A percentile compares a stretch with the other conserved stretches of the same genome.
Conservation (phyloP, 1,140 invertebrate species). For the Pseudomyrmex pallidus region DNA sequence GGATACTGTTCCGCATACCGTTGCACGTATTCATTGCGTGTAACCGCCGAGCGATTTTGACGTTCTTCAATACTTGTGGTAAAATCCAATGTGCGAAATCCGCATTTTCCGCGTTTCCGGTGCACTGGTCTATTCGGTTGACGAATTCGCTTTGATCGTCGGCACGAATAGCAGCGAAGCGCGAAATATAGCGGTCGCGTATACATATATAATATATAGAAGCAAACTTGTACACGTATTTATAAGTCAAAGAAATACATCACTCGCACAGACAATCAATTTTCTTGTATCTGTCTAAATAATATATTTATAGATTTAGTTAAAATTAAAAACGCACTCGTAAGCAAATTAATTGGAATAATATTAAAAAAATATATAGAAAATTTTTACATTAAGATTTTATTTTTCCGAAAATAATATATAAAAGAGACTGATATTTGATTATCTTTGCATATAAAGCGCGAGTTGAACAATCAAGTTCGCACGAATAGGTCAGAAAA, state of each 20-base stretch:
- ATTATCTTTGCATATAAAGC: not conserved
- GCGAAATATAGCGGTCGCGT: not conserved
- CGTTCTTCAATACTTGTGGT: constrained; percentile 31
- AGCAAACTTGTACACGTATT: not conserved
- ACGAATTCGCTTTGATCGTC: constrained; percentile 16
- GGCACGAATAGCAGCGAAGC: not conserved
- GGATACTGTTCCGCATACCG: not conserved
- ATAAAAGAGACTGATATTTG: no score
- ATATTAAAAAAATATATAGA: not conserved
- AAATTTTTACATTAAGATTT: not conserved
- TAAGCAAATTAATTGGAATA: not conserved
- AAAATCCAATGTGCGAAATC: not conserved
- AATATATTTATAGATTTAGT: not conserved
- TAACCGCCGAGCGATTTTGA: constrained; percentile 39
- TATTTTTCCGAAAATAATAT: not conserved
- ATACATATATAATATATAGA: not conserved
- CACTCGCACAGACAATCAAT: not conserved
- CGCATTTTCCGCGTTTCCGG: not conserved
- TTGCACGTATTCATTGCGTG: constrained; percentile 1
- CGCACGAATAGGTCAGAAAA: not conserved
- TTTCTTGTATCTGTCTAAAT: constrained; percentile 6
- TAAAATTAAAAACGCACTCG: no score
- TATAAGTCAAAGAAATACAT: not conserved
- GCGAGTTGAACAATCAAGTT: not conserved
- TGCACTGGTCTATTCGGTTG: not conserved